Conservation (phyloP, 2,113 vertebrate genomes). For the Agelaius phoeniceus region DNA sequence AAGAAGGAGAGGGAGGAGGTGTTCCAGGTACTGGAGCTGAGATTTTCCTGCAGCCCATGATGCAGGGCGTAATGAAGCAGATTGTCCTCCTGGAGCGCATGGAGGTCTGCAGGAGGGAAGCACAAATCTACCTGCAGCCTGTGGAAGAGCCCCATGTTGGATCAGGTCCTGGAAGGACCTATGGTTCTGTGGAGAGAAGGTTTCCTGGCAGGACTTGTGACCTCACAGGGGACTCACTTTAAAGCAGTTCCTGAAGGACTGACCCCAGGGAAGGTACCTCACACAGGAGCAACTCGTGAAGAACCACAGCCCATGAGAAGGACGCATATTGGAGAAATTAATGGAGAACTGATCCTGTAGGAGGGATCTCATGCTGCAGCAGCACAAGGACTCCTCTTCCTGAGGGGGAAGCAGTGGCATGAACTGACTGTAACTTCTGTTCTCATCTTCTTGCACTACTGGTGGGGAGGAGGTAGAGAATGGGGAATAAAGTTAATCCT, state of each 20-base stretch:
- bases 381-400: neutral
- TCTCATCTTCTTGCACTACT: neutral
- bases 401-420: neutral
- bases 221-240: too few relatives aligned
- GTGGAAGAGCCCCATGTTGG: neutral
- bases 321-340: neutral
- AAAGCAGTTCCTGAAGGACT: neutral
- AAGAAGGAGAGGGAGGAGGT: neutral
- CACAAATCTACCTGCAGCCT: neutral
- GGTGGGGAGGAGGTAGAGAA: neutral
- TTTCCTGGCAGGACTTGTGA: neutral
- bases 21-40: neutral
- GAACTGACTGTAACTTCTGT: fast-evolving
- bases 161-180: neutral
- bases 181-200: neutral
- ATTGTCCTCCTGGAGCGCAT: neutral
- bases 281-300: neutral
- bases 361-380: neutral
- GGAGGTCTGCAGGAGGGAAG: neutral
- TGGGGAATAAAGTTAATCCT: neutral
- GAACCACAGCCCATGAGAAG: neutral
- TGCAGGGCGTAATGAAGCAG: neutral
- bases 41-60: neutral
- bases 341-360: neutral
- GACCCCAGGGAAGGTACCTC: neutral